Evolutionary conservation across 2,797 vertebrate genomes (phyloP), one percentile per base, ranked within the genome.

Genomic region (Coracias cyanogaster): DNA sequence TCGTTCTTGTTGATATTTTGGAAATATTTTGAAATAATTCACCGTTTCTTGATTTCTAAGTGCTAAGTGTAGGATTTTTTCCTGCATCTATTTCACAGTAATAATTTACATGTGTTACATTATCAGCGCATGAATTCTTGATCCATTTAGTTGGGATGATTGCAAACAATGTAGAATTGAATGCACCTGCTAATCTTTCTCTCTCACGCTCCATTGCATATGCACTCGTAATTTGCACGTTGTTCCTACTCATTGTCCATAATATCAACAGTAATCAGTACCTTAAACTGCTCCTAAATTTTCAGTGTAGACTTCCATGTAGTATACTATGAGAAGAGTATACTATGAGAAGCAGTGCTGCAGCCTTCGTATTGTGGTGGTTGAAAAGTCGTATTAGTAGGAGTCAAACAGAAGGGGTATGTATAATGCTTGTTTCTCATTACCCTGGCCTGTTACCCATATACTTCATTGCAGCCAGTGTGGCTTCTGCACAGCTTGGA

Each of bases 11-110:
- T 76, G 26, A 49, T 94, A 62, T 90, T 95, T 96, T 72, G 82
- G 81, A 96, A 96, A 70, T 55, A 78, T 72, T 94, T 95, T 78
- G 55, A 82, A 96, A 93, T 91, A 92, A 86, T 87, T 95, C 78
- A 86, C 14, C 57, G 39, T 76, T 94, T 90, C 29, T 79, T 92
- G 21, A 89, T 89, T 90, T 86, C 43, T 57, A 39, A 93, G 48
- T 66, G 48, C 28, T 65, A 93, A 46, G 37, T 86, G n/a, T 62
- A 86, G 6, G 2, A 5, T 85, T 78, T 78, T 55, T 29, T 3
- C 17, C 3, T 81, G 21, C 19, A 49, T 90, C 21, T 80, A 76
- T 89, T 94, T 93, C 61, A 61, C 57, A 58, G 51, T 60, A 94
- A 87, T 71, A 81, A 81, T 89, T 88, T 79, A 58, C 21, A 31